Percentiles rank a stretch among this genome's conserved stretches.
Evolutionary conservation across 1,140 invertebrate genomes (phyloP).

Genomic region (Oryzaephilus surinamensis): DNA sequence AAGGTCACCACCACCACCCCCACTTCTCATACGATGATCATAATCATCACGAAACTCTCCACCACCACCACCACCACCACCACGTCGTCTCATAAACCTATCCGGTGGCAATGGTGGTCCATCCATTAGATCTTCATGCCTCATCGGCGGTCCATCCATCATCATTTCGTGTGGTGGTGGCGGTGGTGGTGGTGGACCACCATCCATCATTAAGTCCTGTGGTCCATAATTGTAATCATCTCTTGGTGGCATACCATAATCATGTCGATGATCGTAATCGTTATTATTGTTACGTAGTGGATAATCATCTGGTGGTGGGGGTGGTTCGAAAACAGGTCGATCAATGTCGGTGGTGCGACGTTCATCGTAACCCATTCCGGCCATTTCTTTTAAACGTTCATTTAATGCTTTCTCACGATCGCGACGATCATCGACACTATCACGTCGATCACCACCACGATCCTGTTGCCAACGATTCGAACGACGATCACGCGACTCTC

Average conservation of each 20-base stretch:
- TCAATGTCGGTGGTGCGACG: conserved; percentile 3
- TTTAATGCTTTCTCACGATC: conserved; percentile 30
- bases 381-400: conserved; percentile 32
- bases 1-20: conserved; percentile 4
- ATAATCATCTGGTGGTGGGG: conserved; percentile 3
- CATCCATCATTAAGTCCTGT: background rate
- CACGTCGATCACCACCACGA: conserved; percentile 30
- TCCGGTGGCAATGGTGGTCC: conserved; percentile 3
- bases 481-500: conserved; percentile 16
- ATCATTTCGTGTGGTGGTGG: conserved; percentile 9
- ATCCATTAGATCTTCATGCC: conserved; percentile 1
- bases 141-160: conserved; percentile 9
- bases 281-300: conserved; percentile 5
- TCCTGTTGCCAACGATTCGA: conserved; percentile 24
- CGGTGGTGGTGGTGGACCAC: conserved; percentile 4
- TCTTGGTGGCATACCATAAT: too few species aligned
- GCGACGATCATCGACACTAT: conserved; percentile 15
- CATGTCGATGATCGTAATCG: background rate
- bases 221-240: too few species aligned
- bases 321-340: background rate
- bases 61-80: conserved; percentile 9
- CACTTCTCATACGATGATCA: conserved; percentile 8
- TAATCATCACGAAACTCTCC: conserved; percentile 10
- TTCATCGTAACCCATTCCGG: conserved; percentile 8
- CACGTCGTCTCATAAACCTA: conserved; percentile 11